These are phyloP conservation scores for Ctenoplectra terminalis DNA, from an alignment of 1,140 invertebrate genomes.

Conservation along the genomic window DNA sequence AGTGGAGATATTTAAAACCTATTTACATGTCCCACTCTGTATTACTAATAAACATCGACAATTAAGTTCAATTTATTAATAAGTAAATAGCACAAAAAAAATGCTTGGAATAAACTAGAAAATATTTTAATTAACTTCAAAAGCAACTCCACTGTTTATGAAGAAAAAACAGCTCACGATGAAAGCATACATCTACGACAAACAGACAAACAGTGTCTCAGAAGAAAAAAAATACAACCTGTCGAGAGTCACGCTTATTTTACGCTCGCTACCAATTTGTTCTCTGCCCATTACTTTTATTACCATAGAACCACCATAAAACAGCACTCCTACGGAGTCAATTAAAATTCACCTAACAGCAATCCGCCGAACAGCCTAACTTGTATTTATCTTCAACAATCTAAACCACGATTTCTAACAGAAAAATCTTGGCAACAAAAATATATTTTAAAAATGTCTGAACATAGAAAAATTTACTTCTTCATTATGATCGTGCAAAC, in stretches of 20 bases:
- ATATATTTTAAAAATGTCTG: no score
- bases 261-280: slow-evolving; percentile 9
- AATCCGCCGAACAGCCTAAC: background rate
- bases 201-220: background rate
- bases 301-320: slow-evolving; percentile 14
- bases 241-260: background rate
- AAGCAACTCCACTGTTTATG: background rate
- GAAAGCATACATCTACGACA: background rate
- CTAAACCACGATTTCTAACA: background rate
- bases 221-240: background rate
- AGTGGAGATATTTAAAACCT: no score
- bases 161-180: background rate
- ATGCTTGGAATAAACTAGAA: background rate
- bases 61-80: background rate
- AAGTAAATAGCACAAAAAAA: no score
- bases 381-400: background rate
- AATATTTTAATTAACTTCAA: background rate
- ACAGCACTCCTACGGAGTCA: background rate
- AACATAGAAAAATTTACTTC: no score
- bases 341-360: slow-evolving; percentile 17
- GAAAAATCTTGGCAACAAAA: no score
- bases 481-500: no score
- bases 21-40: no score
- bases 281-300: slow-evolving; percentile 13
- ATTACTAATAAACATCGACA: background rate